Percentiles rank a stretch among this genome's conserved stretches.
Conservation (phyloP, 37 sponge, comb jelly and placozoan species). For the Haliclona indistincta region DNA sequence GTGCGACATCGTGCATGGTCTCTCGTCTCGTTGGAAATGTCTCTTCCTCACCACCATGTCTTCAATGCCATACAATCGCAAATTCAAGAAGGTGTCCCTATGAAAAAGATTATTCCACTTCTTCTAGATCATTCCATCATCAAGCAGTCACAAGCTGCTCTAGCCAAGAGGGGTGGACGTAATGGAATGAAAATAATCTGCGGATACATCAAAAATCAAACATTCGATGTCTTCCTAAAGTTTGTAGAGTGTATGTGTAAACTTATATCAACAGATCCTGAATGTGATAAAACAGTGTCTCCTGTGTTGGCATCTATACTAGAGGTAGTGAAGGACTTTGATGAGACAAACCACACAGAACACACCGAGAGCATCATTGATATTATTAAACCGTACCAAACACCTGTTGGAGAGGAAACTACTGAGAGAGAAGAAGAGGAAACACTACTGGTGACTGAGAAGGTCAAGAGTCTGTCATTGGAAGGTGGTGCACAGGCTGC, state of each 20-base stretch:
- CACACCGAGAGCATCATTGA: not conserved
- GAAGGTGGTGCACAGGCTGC: no score
- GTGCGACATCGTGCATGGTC: no score
- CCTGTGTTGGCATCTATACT: not conserved
- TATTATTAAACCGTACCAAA: conserved; percentile 1
- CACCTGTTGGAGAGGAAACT: not conserved
- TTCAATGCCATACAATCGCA: not conserved
- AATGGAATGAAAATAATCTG: not conserved
- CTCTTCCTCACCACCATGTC: not conserved
- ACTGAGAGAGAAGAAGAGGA: not conserved
- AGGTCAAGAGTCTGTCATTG: no score
- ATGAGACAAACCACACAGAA: not conserved
- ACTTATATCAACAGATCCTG: not conserved
- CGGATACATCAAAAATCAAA: not conserved
- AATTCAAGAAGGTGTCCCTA: not conserved
- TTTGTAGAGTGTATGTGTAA: conserved; percentile 12
- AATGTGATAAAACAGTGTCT: not conserved
- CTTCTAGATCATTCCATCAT: not conserved
- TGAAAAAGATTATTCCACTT: not conserved
- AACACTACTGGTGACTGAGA: no score
- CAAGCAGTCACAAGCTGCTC: no score
- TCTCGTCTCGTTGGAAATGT: no score
- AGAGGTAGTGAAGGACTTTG: not conserved
- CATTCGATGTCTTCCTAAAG: not conserved
- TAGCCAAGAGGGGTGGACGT: not conserved